These are phyloP conservation scores for Caracal caracal DNA, from an alignment of 2,113 vertebrate genomes.

Conservation along the genomic window DNA sequence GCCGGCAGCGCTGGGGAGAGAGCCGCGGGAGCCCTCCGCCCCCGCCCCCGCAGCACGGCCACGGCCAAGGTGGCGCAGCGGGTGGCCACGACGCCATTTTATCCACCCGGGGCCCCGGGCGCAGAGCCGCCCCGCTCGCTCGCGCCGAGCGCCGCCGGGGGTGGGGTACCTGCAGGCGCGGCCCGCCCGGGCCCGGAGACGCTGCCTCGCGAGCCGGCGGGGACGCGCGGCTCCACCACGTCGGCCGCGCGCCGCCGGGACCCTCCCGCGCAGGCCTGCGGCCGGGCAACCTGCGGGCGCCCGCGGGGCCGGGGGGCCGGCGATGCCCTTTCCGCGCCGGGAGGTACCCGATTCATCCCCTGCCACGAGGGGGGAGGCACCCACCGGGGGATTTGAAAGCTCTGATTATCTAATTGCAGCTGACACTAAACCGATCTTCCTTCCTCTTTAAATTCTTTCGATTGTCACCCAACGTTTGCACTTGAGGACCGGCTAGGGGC, in stretches of 20 bases:
- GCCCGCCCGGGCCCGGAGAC: constrained; percentile 85
- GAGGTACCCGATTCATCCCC: constrained; percentile 83
- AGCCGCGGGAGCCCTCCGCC: no score
- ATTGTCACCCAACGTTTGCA: constrained; percentile 89
- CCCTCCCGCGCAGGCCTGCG: constrained; percentile 85
- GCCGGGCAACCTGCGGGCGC: constrained; percentile 73
- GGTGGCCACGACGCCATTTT: constrained; percentile 91
- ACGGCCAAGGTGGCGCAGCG: constrained; percentile 8
- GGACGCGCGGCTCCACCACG: constrained; percentile 83
- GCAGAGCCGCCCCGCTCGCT: constrained; percentile 47
- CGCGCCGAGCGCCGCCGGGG: not conserved
- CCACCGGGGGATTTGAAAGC: constrained; percentile 80
- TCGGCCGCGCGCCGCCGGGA: constrained; percentile 82
- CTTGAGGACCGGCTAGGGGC: constrained; percentile 72
- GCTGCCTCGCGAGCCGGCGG: constrained; percentile 87
- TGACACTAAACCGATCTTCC: constrained; percentile 88
- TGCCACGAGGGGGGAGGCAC: constrained; percentile 72
- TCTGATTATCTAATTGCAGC: constrained; percentile 87
- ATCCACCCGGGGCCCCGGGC: constrained; percentile 90
- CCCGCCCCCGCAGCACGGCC: not conserved
- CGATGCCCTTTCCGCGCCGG: constrained; percentile 83
- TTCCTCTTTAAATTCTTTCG: constrained; percentile 86
- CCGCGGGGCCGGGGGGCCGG: constrained; percentile 80
- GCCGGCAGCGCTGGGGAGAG: not conserved
- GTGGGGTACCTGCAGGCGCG: constrained; percentile 88